Base-by-base conservation (phyloP, 2,113 vertebrate species). In the Callocephalon fimbriatum region DNA sequence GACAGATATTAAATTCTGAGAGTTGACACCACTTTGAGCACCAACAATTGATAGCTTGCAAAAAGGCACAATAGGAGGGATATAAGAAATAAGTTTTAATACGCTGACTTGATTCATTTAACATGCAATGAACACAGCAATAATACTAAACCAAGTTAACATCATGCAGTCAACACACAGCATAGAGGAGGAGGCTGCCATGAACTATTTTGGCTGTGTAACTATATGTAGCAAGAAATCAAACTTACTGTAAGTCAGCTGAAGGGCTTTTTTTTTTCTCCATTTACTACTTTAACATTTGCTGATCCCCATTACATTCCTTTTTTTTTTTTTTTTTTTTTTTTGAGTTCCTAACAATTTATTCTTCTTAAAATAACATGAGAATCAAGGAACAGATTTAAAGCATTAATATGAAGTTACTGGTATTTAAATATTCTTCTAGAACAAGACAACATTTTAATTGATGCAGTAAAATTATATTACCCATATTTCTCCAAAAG, bases 11-110 rank as follows among this genome's bases (percentile, higher is more conserved):
- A 96, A 98, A 97, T 96, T 98, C 96, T 97, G 97, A 97, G 92
- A 96, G 97, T 61, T 97, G 97, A 98, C 96, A 98, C 95, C 97
- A 98, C 83, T 97, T 96, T 97, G 95, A 97, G 91, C 95, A 97
- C 97, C 94, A 97, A 97, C 94, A 98, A 97, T 8, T 97, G 97
- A 96, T 90, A 93, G 95, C 97, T 97, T 98, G 97, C 89, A 96
- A 96, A 96, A 97, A 97, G 97, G 97, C 75, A 98, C 91, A 97
- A 97, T 27, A 97, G 97, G 95, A 97, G 65, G 92, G 83, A 84
- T 83, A 45, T 93, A 78, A 96, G 90, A 96, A 86, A 61, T 90
- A 94, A 75, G 61, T 71, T 96, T 97, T 61, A 90, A 77, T 95
- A 95, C 26, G 71, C 44, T 92, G 67, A 91, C 67, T 94, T 58